Evolutionary conservation across 2,113 vertebrate species (phyloP).

Genomic region (Cygnus buccinator): DNA sequence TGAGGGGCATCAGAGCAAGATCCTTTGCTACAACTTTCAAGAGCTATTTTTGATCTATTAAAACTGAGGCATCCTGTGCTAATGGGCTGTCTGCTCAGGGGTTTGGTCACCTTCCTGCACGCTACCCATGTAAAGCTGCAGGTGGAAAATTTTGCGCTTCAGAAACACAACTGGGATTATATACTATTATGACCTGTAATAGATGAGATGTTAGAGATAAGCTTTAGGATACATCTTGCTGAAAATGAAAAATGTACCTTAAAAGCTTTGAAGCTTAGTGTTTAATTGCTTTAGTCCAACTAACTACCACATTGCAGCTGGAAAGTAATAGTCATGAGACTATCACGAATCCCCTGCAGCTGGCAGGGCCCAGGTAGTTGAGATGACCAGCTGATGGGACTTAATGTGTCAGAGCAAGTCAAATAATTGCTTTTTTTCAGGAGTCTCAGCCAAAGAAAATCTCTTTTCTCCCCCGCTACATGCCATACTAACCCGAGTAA

Average conservation of each 20-base stretch:
- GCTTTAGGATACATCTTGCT: not conserved
- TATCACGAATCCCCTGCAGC: not conserved
- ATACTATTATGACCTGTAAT: not conserved
- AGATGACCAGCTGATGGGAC: not conserved
- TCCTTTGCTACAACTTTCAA: not conserved
- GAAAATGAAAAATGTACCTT: not conserved
- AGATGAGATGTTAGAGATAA: not conserved
- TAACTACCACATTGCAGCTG: not conserved
- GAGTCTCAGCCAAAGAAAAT: not conserved
- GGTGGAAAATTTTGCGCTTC: not conserved
- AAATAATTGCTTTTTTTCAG: not conserved
- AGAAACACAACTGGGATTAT: not conserved
- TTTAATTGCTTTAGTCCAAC: not conserved
- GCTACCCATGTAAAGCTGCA: not conserved
- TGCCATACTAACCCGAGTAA: not conserved
- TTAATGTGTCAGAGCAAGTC: not conserved
- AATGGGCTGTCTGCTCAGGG: not conserved
- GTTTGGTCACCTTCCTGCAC: not conserved
- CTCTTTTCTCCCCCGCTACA: not conserved
- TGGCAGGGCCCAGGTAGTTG: not conserved
- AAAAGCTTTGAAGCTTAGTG: not conserved
- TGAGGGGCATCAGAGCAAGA: not conserved
- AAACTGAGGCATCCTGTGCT: not conserved
- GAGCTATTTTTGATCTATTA: not conserved
- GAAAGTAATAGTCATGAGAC: not conserved